phyloP scores from a whole-genome alignment of 2,113 vertebrate species.

The Plectropomus leopardus region DNA sequence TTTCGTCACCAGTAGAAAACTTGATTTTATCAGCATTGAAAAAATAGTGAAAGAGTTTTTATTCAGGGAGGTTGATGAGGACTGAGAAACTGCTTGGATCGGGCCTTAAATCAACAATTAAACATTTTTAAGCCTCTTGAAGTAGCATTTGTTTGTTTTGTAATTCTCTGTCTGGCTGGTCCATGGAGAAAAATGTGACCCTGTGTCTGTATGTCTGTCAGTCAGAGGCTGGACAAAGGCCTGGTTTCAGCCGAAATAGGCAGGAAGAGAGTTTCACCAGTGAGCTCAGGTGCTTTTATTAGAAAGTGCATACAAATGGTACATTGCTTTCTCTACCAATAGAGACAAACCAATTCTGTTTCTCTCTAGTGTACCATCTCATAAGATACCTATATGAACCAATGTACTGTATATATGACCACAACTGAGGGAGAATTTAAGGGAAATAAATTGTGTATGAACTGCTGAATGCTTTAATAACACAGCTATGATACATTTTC shows the following conservation, averaged over 20 bases:
- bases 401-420: neutral
- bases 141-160: neutral
- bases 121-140: neutral
- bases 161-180: neutral
- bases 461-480: neutral
- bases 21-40: neutral
- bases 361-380: neutral
- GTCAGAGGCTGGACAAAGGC: conserved; percentile 44
- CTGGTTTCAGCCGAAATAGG: conserved; percentile 38
- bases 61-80: neutral
- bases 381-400: neutral
- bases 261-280: conserved; percentile 31
- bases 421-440: neutral
- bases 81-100: neutral
- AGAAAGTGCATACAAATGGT: conserved; percentile 48
- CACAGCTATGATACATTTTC: neutral
- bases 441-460: no score
- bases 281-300: conserved; percentile 67
- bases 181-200: conserved; percentile 22
- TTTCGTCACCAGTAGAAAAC: neutral
- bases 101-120: neutral
- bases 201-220: neutral
- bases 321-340: conserved; percentile 17
- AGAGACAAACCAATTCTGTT: neutral
- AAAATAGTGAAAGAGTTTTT: neutral